A percentile compares a stretch with the other conserved stretches of the same genome.
Evolutionary conservation across 2,888 invertebrate genomes (phyloP).

Genomic region (Gerosis bhagava): DNA sequence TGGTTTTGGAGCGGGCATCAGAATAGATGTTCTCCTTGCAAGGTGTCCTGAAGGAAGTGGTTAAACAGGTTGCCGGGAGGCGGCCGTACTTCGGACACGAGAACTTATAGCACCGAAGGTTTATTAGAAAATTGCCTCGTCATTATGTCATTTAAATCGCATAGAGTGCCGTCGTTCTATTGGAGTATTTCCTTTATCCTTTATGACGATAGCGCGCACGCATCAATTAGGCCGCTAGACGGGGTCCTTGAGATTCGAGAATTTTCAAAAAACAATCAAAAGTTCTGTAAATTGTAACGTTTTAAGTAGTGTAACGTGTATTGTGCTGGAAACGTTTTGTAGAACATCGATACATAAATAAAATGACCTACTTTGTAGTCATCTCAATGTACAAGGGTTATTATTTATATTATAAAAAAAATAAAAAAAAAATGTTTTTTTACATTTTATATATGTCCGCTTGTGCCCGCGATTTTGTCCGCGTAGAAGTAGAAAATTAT

Average conservation of each 20-base stretch:
- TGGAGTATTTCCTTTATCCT: slow-evolving; percentile 81
- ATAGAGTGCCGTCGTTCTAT: slow-evolving; percentile 80
- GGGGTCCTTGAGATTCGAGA: slow-evolving; percentile 45
- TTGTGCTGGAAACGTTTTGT: too few species aligned
- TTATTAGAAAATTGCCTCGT: slow-evolving; percentile 82
- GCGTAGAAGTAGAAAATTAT: too few species aligned
- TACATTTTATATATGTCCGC: too few species aligned
- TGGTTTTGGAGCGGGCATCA: slow-evolving; percentile 32
- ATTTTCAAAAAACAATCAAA: neutral
- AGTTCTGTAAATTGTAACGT: neutral
- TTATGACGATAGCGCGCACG: slow-evolving; percentile 73
- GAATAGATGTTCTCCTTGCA: slow-evolving; percentile 45
- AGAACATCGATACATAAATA: too few species aligned
- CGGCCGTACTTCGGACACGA: slow-evolving; percentile 64
- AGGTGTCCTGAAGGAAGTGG: slow-evolving; percentile 74
- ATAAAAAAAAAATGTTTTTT: too few species aligned
- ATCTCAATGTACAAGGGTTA: too few species aligned
- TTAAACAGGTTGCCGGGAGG: slow-evolving; percentile 71
- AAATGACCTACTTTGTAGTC: too few species aligned
- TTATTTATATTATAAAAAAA: too few species aligned
- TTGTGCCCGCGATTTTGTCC: too few species aligned
- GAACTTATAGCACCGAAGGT: slow-evolving; percentile 76
- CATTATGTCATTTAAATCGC: slow-evolving; percentile 83
- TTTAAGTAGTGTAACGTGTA: too few species aligned
- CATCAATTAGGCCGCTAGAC: slow-evolving; percentile 74